These are phyloP conservation scores for Parasteatoda tepidariorum DNA, from an alignment of 1,140 invertebrate genomes.

Conservation along the genomic window DNA sequence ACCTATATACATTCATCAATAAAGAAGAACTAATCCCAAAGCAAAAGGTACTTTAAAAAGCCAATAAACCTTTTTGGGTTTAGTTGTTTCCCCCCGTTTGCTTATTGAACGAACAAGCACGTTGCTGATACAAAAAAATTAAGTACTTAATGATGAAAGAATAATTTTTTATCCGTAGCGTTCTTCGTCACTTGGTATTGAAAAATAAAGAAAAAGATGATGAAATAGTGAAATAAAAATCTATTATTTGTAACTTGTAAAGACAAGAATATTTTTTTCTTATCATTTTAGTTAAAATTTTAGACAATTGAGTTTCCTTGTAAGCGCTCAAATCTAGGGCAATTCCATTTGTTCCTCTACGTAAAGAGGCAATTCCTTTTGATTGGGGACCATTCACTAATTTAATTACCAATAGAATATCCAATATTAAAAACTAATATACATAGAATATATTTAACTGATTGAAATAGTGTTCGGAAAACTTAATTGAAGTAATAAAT, in stretches of 20 bases:
- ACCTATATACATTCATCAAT: slow-evolving; percentile 22
- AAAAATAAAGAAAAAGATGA: background rate
- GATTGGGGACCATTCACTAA: slow-evolving; percentile 9
- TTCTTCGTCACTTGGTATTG: background rate
- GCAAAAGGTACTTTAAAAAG: slow-evolving; percentile 29
- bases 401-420: no score
- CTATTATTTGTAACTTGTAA: slow-evolving; percentile 60
- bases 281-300: slow-evolving; percentile 57
- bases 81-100: background rate
- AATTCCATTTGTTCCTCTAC: slow-evolving; percentile 51
- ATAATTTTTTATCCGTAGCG: slow-evolving; percentile 2
- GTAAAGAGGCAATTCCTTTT: slow-evolving; percentile 36
- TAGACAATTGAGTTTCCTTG: slow-evolving; percentile 60
- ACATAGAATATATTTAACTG: no score
- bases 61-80: slow-evolving; percentile 43
- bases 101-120: slow-evolving; percentile 46
- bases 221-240: slow-evolving; percentile 43
- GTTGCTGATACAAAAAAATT: slow-evolving; percentile 41
- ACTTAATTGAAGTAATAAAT: no score
- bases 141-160: slow-evolving; percentile 44
- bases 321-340: slow-evolving; percentile 57
- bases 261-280: slow-evolving; percentile 41
- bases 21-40: slow-evolving; percentile 28
- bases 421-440: no score
- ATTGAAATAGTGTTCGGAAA: no score